Evolutionary conservation across 2,888 invertebrate genomes (phyloP).

Genomic region (Pocota personata): DNA sequence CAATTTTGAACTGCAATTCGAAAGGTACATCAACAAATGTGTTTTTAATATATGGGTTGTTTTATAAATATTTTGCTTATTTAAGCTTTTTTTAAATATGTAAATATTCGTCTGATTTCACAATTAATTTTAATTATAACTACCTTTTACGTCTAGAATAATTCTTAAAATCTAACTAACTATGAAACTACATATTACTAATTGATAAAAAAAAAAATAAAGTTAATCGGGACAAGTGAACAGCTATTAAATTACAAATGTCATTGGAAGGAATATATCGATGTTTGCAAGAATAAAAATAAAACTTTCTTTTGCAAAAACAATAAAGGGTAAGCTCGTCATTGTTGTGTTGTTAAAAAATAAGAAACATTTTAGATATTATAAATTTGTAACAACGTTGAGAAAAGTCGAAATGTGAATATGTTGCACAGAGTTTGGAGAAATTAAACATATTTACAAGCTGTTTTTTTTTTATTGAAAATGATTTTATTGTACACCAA

Average conservation of each 20-base stretch:
- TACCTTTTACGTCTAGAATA: slow-evolving; percentile 59
- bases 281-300: slow-evolving; percentile 13
- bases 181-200: slow-evolving; percentile 54
- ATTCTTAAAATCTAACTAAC: slow-evolving; percentile 66
- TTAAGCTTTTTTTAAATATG: slow-evolving; percentile 69
- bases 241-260: slow-evolving; percentile 33
- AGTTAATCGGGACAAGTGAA: slow-evolving; percentile 40
- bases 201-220: slow-evolving; percentile 21
- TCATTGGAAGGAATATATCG: slow-evolving; percentile 63
- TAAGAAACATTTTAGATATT: not conserved
- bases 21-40: slow-evolving; percentile 80
- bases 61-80: slow-evolving; percentile 67
- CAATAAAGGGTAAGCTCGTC: slow-evolving; percentile 48
- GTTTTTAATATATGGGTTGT: slow-evolving; percentile 54
- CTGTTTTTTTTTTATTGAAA: not conserved
- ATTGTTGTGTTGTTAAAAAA: slow-evolving; percentile 11
- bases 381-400: not conserved
- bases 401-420: not conserved
- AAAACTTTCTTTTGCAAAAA: slow-evolving; percentile 24
- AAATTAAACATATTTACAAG: slow-evolving; percentile 16
- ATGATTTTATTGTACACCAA: not conserved
- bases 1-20: slow-evolving; percentile 82
- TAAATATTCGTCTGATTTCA: slow-evolving; percentile 68
- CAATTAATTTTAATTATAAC: slow-evolving; percentile 56
- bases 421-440: not conserved